phyloP scores from a whole-genome alignment of 1,140 invertebrate genomes.

The Trissolcus basalis region DNA sequence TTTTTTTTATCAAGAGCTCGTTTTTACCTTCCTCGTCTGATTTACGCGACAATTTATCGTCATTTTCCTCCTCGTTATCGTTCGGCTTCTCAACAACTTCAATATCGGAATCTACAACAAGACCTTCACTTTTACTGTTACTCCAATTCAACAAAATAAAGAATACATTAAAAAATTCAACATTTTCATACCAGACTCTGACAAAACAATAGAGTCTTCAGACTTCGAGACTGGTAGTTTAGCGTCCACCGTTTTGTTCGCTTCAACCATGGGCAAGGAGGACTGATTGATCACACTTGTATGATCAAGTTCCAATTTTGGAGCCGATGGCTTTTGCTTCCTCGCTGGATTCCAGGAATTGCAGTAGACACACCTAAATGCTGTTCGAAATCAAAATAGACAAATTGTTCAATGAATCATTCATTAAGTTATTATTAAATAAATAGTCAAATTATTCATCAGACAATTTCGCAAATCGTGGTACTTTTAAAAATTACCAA shows the following conservation, averaged over 20 bases:
- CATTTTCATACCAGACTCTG: conserved; percentile 42
- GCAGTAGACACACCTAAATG: conserved; percentile 93
- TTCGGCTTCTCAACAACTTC: conserved; percentile 49
- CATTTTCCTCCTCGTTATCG: conserved; percentile 40
- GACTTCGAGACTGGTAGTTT: conserved; percentile 25
- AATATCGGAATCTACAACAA: conserved; percentile 49
- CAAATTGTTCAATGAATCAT: not conserved
- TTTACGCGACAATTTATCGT: conserved; percentile 17
- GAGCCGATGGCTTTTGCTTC: conserved; percentile 87
- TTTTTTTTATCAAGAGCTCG: no score
- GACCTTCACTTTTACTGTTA: conserved; percentile 21
- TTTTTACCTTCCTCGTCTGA: conserved; percentile 30
- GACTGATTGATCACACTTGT: conserved; percentile 23
- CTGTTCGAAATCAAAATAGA: conserved; percentile 65
- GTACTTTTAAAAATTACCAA: no score
- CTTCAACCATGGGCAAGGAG: conserved; percentile 5
- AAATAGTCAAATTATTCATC: not conserved
- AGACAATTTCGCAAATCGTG: no score
- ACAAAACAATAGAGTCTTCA: conserved; percentile 35
- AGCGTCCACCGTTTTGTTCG: conserved; percentile 6
- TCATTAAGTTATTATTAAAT: conserved; percentile 4
- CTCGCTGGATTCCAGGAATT: conserved; percentile 87
- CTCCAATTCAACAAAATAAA: conserved; percentile 7
- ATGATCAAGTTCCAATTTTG: conserved; percentile 75
- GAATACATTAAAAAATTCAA: conserved; percentile 4